A percentile compares a stretch with the other conserved stretches of the same genome.
phyloP scores from a whole-genome alignment of 2,113 vertebrate species.

The Anguilla rostrata region DNA sequence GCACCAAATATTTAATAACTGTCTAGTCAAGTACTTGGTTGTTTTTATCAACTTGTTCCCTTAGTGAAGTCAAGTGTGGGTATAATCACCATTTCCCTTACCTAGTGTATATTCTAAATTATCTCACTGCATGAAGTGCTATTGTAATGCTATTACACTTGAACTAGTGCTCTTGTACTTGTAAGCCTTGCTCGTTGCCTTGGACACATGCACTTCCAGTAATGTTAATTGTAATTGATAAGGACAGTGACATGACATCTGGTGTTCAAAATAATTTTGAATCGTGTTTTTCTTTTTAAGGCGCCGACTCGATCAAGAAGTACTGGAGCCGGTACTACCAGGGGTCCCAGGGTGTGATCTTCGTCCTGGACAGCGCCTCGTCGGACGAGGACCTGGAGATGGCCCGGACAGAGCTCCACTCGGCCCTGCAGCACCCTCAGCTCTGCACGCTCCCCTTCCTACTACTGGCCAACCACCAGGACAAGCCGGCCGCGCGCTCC shows the following conservation, averaged over 20 bases:
- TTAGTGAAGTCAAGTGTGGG: constrained; percentile 13
- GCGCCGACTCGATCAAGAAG: constrained; percentile 94
- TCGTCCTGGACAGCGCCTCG: constrained; percentile 92
- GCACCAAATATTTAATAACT: too few relatives aligned
- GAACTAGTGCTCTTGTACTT: too few relatives aligned
- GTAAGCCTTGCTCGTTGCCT: background rate
- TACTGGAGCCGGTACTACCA: constrained; percentile 99
- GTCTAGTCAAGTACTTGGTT: too few relatives aligned
- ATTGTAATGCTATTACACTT: background rate
- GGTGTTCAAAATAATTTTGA: too few relatives aligned
- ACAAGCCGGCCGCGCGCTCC: constrained; percentile 92
- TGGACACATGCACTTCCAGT: background rate
- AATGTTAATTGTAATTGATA: background rate
- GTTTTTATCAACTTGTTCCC: too few relatives aligned
- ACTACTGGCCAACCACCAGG: constrained; percentile 97
- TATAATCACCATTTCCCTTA: background rate
- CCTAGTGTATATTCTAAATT: background rate
- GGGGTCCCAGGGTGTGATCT: constrained; percentile 96
- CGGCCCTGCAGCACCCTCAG: constrained; percentile 94
- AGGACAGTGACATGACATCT: background rate
- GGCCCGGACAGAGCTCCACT: constrained; percentile 92
- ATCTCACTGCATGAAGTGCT: background rate
- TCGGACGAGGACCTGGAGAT: constrained; percentile 92
- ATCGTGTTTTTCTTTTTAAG: constrained; percentile 65
- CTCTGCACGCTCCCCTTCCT: constrained; percentile 97